phyloP scores from a whole-genome alignment of 2,113 vertebrate genomes.

The Podarcis muralis region DNA sequence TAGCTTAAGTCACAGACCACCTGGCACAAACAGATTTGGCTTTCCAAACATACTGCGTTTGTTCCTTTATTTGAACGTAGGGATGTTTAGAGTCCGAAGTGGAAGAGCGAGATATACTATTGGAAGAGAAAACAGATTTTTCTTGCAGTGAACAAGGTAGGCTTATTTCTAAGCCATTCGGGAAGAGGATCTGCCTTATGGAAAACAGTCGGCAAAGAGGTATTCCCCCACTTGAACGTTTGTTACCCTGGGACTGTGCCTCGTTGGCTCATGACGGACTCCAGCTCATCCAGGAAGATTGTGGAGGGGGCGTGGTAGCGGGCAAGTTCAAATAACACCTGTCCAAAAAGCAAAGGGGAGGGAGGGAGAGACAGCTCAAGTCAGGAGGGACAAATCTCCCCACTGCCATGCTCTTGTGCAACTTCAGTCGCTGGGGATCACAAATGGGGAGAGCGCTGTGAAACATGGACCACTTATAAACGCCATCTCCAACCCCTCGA shows the following conservation, averaged over 20 bases:
- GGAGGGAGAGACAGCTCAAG: not conserved
- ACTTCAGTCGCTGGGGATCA: no score
- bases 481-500: no score
- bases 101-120: not conserved
- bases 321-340: slow-evolving; percentile 96
- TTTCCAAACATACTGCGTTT: not conserved
- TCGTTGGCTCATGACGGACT: slow-evolving; percentile 96
- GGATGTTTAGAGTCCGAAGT: not conserved
- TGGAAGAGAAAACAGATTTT: not conserved
- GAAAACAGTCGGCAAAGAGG: not conserved
- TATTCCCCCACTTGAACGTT: not conserved
- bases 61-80: no score
- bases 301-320: slow-evolving; percentile 96
- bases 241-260: slow-evolving; percentile 84
- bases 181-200: not conserved
- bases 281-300: slow-evolving; percentile 97
- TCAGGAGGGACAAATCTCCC: not conserved
- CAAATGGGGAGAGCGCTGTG: no score
- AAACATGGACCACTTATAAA: no score
- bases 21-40: not conserved
- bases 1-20: no score
- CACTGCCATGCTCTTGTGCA: not conserved
- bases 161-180: not conserved
- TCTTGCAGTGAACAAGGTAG: slow-evolving; percentile 36
- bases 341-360: slow-evolving; percentile 40